Conservation (phyloP, 2,797 vertebrate species). For the Cryptoblepharus egeriae region DNA sequence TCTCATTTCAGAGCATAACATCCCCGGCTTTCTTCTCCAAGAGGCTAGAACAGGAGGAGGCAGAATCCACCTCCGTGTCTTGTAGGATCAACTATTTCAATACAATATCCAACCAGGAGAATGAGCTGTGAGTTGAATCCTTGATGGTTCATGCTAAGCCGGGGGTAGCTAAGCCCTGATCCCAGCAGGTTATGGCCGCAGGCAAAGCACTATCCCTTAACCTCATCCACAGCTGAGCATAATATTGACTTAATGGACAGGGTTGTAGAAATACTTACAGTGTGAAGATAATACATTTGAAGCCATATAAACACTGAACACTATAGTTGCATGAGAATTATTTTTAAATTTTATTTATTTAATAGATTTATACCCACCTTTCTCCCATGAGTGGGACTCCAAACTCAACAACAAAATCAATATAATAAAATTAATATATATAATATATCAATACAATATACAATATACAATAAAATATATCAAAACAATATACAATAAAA, state of each 20-base stretch:
- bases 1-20: no score
- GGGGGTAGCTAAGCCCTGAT: background rate
- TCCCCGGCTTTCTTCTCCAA: no score
- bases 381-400: no score
- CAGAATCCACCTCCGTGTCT: background rate
- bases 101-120: background rate
- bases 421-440: no score
- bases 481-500: no score
- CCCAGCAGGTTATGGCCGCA: background rate
- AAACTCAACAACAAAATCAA: no score
- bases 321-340: background rate
- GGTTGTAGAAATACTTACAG: no score
- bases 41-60: no score
- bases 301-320: background rate
- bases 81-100: background rate
- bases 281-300: background rate
- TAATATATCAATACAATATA: no score
- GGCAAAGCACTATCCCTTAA: background rate
- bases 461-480: no score
- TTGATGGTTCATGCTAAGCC: background rate
- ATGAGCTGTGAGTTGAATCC: background rate
- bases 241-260: background rate
- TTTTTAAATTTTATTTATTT: no score
- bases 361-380: no score
- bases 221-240: background rate